Evolutionary conservation across 2,888 invertebrate species (phyloP).

Genomic region (Nymphalis urticae): DNA sequence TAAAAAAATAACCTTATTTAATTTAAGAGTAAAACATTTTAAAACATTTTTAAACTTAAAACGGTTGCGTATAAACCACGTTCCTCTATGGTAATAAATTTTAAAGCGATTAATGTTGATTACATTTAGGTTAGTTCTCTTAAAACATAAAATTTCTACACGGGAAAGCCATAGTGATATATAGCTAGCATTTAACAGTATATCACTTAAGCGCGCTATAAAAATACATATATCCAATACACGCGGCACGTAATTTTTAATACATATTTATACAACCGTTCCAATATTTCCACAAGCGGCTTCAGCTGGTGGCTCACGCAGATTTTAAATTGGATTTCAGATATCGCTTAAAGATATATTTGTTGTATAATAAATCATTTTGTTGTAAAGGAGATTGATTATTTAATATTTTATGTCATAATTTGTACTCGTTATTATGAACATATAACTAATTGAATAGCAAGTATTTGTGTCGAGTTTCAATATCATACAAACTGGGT

Average conservation of each 20-base stretch:
- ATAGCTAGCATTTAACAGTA: constrained; percentile 5
- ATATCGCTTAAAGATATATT: constrained; percentile 44
- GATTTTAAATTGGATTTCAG: constrained; percentile 64
- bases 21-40: too few species aligned
- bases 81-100: background rate
- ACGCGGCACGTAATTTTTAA: constrained; percentile 67
- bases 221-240: constrained; percentile 40
- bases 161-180: background rate
- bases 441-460: too few species aligned
- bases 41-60: too few species aligned
- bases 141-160: background rate
- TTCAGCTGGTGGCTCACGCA: constrained; percentile 50
- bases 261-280: constrained; percentile 72
- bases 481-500: too few species aligned
- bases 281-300: constrained; percentile 52
- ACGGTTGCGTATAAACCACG: too few species aligned
- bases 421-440: background rate
- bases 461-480: too few species aligned
- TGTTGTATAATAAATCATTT: constrained; percentile 24
- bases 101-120: constrained; percentile 7
- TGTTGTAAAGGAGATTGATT: constrained; percentile 14
- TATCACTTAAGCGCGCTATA: constrained; percentile 25
- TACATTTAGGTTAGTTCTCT: constrained; percentile 3
- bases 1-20: too few species aligned
- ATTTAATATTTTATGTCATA: background rate